phyloP scores from a whole-genome alignment of 2,113 vertebrate species.

The Chloropsis cyanopogon region DNA sequence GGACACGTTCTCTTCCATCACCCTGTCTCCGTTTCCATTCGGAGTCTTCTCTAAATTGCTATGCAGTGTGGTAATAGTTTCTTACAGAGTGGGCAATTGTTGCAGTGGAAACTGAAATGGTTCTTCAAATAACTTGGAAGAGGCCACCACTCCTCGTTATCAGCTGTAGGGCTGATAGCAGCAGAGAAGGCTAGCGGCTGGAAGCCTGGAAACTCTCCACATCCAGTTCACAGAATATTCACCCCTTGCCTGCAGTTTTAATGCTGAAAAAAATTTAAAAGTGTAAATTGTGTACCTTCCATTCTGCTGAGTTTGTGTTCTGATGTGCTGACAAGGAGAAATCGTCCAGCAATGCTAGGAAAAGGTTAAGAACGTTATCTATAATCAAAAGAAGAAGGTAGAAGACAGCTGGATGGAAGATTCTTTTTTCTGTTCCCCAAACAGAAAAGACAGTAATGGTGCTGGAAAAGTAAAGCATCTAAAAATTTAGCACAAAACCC shows the following conservation, averaged over 20 bases:
- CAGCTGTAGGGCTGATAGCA: fast-evolving
- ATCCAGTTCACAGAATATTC: not conserved
- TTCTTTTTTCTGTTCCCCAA: constrained; percentile 25
- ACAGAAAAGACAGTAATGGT: constrained; percentile 24
- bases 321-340: not conserved
- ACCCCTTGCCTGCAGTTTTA: not conserved
- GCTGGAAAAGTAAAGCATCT: not conserved
- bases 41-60: not conserved
- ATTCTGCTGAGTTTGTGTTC: not conserved
- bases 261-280: not conserved
- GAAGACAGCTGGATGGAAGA: constrained; percentile 18
- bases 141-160: not conserved
- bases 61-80: not conserved
- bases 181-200: not conserved
- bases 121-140: not conserved
- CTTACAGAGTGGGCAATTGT: not conserved
- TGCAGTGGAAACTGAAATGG: not conserved
- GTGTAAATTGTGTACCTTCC: not conserved
- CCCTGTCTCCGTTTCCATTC: not conserved
- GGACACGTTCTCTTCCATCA: not conserved
- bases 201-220: not conserved
- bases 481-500: not conserved
- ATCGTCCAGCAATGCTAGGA: not conserved
- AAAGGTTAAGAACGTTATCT: not conserved
- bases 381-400: not conserved